Evolutionary conservation across 1,140 invertebrate genomes (phyloP), one percentile per base, ranked within the genome.

Genomic region (Daktulosphaira vitifoliae): DNA sequence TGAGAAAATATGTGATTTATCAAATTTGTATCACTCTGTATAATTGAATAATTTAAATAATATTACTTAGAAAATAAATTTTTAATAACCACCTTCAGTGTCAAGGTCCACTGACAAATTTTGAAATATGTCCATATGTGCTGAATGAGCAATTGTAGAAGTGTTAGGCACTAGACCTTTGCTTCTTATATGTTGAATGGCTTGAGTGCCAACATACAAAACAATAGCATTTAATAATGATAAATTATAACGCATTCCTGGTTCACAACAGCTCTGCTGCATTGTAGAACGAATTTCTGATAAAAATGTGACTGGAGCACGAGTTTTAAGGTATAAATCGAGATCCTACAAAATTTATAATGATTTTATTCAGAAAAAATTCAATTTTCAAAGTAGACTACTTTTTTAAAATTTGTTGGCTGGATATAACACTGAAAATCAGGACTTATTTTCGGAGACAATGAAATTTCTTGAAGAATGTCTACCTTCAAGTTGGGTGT

Each of bases 91-190:
- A 3, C 95, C 95, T 78, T 99, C 96, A 13, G 92, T 96, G 75
- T 98, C 96, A 33, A 99, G 81, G 76, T 96, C 92, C 4, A 98
- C 94, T 16, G 92, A 92, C 67, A 99, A 81, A 78, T 98, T 98
- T 77, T 99, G 94, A 81, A 99, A 99, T 66, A 99, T 98, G 73
- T 99, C 96, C 94, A 98, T 98, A 73, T 97, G 95, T 1, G 95
- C 87, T 18, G 93, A 95, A 72, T 98, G 94, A 6, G 90, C 90
- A 66, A 99, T 97, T 1, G 94, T 98, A 18, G 89, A 85, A 84
- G 96, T 96, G 71, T 88, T 96, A 1, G 95, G 93, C 7, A 89
- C 87, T 66, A 88, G 86, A 29, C 89, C 87, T 76, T 93, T 92
- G 67, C 81, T 82, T 50, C 90, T 82, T 65, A 95, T 94, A 65